Conservation (phyloP, 2,888 invertebrate species). For the Hyposoter didymator region DNA sequence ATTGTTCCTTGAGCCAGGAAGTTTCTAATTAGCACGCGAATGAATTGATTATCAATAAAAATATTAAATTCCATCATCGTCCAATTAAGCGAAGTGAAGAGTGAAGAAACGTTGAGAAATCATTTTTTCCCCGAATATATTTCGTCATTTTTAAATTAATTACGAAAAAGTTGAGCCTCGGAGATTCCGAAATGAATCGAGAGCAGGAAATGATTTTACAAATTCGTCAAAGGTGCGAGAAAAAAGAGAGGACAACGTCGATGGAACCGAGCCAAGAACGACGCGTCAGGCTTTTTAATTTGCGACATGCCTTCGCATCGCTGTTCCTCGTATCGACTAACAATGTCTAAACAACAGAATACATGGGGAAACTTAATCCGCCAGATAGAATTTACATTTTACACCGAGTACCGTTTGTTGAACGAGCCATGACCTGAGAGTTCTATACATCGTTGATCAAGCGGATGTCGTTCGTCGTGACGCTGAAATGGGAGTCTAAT, state of each 20-base stretch:
- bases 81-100: background rate
- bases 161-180: background rate
- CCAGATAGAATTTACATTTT: conserved; percentile 49
- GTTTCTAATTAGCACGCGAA: background rate
- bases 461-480: conserved; percentile 51
- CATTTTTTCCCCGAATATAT: background rate
- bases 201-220: background rate
- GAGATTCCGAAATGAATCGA: conserved; percentile 2
- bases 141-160: background rate
- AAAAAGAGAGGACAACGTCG: background rate
- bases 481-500: conserved; percentile 16
- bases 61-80: background rate
- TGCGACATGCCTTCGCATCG: conserved; percentile 17
- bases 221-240: conserved; percentile 7
- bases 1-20: background rate
- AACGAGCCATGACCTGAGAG: conserved; percentile 17
- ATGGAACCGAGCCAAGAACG: conserved; percentile 46
- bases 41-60: background rate
- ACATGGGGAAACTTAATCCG: conserved; percentile 30
- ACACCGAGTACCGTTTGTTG: conserved; percentile 57
- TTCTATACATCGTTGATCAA: conserved; percentile 43
- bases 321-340: conserved; percentile 19
- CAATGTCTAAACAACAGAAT: conserved; percentile 35
- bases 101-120: background rate
- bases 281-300: conserved; percentile 42